Evolutionary conservation across 2,797 vertebrate genomes (phyloP).

Genomic region (Gila robusta): DNA sequence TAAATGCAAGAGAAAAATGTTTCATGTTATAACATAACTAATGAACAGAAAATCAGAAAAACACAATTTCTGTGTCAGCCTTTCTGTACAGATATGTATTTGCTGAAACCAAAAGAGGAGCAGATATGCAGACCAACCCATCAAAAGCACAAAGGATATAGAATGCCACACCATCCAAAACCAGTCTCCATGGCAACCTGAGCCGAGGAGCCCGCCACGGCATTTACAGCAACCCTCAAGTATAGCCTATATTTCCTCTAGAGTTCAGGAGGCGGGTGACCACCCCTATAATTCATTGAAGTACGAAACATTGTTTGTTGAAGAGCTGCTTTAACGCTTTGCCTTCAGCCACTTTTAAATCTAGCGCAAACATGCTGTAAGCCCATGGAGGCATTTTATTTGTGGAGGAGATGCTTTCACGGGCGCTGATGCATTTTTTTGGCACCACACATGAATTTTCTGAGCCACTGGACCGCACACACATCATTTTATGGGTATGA

Average conservation of each 20-base stretch:
- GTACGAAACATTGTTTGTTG: not conserved
- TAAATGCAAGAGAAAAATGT: not conserved
- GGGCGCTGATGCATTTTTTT: slow-evolving; percentile 5
- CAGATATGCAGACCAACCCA: slow-evolving; percentile 16
- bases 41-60: not conserved
- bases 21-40: not conserved
- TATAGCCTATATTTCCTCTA: slow-evolving; percentile 32
- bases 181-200: slow-evolving; percentile 12
- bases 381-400: slow-evolving; percentile 17
- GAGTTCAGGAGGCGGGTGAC: slow-evolving; percentile 18
- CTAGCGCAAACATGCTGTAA: slow-evolving; percentile 18
- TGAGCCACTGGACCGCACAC: slow-evolving; percentile 38
- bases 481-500: slow-evolving; percentile 38
- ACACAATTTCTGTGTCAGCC: not conserved
- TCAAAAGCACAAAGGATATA: slow-evolving; percentile 8
- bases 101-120: slow-evolving; percentile 5
- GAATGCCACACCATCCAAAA: slow-evolving; percentile 34
- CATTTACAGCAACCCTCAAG: slow-evolving; percentile 42
- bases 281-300: slow-evolving; percentile 26
- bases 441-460: slow-evolving; percentile 21
- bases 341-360: slow-evolving; percentile 6
- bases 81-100: not conserved
- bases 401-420: slow-evolving; percentile 13
- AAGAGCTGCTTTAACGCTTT: slow-evolving; percentile 16
- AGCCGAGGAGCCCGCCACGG: not conserved